A percentile compares a stretch with the other conserved stretches of the same genome.
phyloP scores from a whole-genome alignment of 2,888 invertebrate genomes.

The Rosalia funebris region DNA sequence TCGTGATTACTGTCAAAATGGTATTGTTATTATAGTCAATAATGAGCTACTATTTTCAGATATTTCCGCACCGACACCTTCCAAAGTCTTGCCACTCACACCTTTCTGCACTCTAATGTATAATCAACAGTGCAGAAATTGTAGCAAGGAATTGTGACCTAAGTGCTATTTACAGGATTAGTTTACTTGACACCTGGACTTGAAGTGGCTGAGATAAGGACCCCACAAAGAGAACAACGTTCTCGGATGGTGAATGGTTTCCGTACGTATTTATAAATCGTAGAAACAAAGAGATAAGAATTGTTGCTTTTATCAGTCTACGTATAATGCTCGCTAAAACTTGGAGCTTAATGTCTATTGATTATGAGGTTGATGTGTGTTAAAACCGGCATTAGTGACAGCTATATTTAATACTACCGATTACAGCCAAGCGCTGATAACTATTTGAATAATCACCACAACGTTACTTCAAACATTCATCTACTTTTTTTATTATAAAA shows the following conservation, averaged over 20 bases:
- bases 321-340: neutral
- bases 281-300: neutral
- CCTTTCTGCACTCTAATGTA: neutral
- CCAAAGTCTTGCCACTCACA: neutral
- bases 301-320: neutral
- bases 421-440: too few relatives aligned
- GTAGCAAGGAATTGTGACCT: conserved; percentile 15
- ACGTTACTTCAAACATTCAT: too few relatives aligned
- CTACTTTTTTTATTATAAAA: too few relatives aligned
- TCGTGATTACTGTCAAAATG: neutral
- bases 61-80: conserved; percentile 14
- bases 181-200: conserved; percentile 22
- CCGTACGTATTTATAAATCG: neutral
- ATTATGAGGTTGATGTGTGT: too few relatives aligned
- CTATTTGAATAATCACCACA: too few relatives aligned
- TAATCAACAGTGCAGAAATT: conserved; percentile 12
- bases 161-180: conserved; percentile 25
- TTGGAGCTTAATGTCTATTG: neutral
- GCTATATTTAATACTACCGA: too few relatives aligned
- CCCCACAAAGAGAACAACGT: neutral
- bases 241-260: neutral
- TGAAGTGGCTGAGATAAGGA: conserved; percentile 18
- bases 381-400: too few relatives aligned
- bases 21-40: conserved; percentile 16
- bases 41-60: conserved; percentile 19